Conservation (phyloP, 2,113 vertebrate genomes). For the Heliornis fulica region DNA sequence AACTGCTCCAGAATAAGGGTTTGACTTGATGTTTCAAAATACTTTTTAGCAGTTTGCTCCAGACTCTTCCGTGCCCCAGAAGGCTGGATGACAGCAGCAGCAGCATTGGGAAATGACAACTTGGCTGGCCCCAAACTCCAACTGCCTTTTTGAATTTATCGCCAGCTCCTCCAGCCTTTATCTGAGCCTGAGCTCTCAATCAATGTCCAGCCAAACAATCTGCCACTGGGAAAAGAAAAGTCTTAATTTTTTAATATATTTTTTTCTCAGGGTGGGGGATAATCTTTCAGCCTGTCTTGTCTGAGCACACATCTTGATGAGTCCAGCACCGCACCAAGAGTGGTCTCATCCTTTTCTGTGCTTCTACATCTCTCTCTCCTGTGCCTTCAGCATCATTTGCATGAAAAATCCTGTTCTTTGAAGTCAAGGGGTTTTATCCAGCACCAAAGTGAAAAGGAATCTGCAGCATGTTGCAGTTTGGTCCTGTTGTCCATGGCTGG, state of each 20-base stretch:
- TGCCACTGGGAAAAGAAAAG: not conserved
- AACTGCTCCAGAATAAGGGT: not conserved
- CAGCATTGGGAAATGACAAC: slow-evolving; percentile 34
- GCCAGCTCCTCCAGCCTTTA: not conserved
- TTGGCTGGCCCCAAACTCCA: not conserved
- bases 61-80: not conserved
- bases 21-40: not conserved
- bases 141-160: slow-evolving; percentile 12
- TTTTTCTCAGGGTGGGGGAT: not conserved
- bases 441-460: not conserved
- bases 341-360: not conserved
- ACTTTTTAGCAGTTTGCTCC: not conserved
- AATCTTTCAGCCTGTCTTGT: not conserved
- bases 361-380: not conserved
- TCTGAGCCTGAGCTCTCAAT: not conserved
- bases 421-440: not conserved
- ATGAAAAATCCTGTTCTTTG: not conserved
- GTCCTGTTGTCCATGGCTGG: not conserved
- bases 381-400: not conserved
- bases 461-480: not conserved
- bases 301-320: not conserved
- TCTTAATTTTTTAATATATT: no score
- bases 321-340: not conserved
- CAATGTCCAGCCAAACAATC: not conserved
- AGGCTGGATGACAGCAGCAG: slow-evolving; percentile 23